phyloP scores from a whole-genome alignment of 2,888 invertebrate species.

The Drosophila borborema region DNA sequence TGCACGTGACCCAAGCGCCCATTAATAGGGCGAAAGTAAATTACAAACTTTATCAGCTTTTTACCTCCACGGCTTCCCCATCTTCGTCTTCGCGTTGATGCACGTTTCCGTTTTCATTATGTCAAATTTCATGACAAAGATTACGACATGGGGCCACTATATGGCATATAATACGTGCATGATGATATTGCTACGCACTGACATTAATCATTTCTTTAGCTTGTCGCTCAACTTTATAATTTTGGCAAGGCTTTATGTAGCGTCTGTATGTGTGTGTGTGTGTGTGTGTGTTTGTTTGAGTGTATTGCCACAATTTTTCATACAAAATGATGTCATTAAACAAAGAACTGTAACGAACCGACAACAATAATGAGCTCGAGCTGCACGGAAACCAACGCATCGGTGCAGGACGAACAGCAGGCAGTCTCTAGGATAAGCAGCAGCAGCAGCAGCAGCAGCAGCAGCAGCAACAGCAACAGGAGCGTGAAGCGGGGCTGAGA shows the following conservation, averaged over 20 bases:
- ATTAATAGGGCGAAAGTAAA: constrained; percentile 52
- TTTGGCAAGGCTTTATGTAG: constrained; percentile 58
- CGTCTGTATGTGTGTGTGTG: neutral
- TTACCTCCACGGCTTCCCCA: constrained; percentile 5
- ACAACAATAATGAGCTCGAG: constrained; percentile 71
- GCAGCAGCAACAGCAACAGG: neutral
- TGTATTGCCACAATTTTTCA: constrained; percentile 71
- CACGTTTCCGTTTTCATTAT: constrained; percentile 63
- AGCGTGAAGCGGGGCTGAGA: neutral
- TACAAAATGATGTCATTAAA: constrained; percentile 78
- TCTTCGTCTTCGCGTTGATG: constrained; percentile 15
- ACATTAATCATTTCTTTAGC: constrained; percentile 73
- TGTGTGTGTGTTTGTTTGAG: constrained; percentile 34
- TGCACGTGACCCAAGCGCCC: constrained; percentile 45
- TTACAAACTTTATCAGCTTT: constrained; percentile 49
- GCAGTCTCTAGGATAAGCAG: constrained; percentile 17
- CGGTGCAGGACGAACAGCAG: constrained; percentile 50
- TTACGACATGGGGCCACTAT: constrained; percentile 42
- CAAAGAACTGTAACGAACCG: constrained; percentile 68
- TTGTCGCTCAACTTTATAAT: constrained; percentile 69
- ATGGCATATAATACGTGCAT: constrained; percentile 41
- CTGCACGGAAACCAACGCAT: constrained; percentile 47
- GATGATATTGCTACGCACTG: constrained; percentile 52
- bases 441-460: constrained; percentile 11
- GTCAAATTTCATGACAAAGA: constrained; percentile 65